Base-by-base conservation (phyloP, 2,113 vertebrate genomes). In the Bucco capensis region DNA sequence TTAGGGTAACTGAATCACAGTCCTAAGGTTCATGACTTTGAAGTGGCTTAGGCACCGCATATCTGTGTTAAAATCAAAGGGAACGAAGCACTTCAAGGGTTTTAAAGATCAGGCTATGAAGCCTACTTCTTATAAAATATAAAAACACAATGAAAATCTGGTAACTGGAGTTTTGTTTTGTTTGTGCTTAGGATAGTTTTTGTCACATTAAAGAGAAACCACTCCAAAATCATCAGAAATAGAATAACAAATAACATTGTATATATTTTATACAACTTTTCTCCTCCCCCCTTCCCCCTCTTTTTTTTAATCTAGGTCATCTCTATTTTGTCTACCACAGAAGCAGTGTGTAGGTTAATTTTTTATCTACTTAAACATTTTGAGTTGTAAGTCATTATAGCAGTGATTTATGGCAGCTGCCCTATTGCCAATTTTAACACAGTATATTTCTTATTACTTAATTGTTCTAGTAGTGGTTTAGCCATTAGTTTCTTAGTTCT, bases 361-460 rank as follows among this genome's bases (percentile, higher is more conserved):
- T 96, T 97, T 94, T 88, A 82, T 84, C 89, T 94, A 86, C 95
- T 96, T 96, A 90, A 97, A 90, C 85, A 92, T 95, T 97, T 94
- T 95, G 81, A 97, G 87, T 82, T 93, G 64, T 16, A 53, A 97
- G 83, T 96, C 96, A 94, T 98, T 97, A 89, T 53, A 95, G 83
- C 51, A 62, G 92, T 98, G 97, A 98, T 98, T 97, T 97, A 97
- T 96, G 91, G 82, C 73, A 95, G 87, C 74, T 93, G 92, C 82
- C 96, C 60, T 89, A 93, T 93, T 97, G 93, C 89, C 96, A 97
- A 54, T 96, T 95, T 97, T 95, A 96, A 95, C 93, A 93, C 60
- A 93, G 94, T 97, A 97, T 97, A 97, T 97, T 97, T 97, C 96
- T 97, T 98, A 97, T 97, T 97, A 95, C 96, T 97, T 97, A 97